Evolutionary conservation across 2,113 vertebrate genomes (phyloP), one percentile per base, ranked within the genome.

Genomic region (Etia nguti): DNA sequence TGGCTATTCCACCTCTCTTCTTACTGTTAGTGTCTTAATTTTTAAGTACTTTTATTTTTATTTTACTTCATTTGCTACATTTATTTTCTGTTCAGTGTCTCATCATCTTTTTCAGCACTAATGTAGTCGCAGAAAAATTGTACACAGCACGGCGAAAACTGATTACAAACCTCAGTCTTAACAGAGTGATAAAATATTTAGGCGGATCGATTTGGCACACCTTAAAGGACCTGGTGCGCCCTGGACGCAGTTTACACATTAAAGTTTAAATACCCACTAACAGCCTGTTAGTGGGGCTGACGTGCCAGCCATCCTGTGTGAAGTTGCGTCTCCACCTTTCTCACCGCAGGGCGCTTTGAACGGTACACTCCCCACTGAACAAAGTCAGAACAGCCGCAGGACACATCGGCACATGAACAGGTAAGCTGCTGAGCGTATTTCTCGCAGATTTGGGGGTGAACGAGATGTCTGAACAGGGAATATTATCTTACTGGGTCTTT

Each of bases 371-470:
- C 38, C 36, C 8, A 59, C 50, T 2, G 60, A 83, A 26, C 26
- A 34, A 12, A 22, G 9, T 50, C 46, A 34, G 20, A 52, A 52
- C 26, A 77, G 46, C 73, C 46, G 73, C 73, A 77, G 73, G 73
- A 52, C 73, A 15, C 81, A 10, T 9, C 54, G 34, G 3, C 81
- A 36, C 70, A 81, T 52, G 73, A 46, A 4, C 82, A 86, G 93
- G 93, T 91, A 70, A 31, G 79, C 38, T 62, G 48, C 75, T 56
- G 10, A 20, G 3, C 38, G 29, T n/a, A 2, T 57, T 18, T 9
- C 56, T 52, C 18, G 1, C 18, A 13, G 26, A 31, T 77, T 31
- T 52, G 4, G 26, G 73, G 0, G 6, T 77, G 26, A 2, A n/a
- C 18, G 0, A 34, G 26, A 52, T 20, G 70, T 31, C 16, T 12